phyloP scores from a whole-genome alignment of 2,113 vertebrate genomes.

The Bubo blakistoni region DNA sequence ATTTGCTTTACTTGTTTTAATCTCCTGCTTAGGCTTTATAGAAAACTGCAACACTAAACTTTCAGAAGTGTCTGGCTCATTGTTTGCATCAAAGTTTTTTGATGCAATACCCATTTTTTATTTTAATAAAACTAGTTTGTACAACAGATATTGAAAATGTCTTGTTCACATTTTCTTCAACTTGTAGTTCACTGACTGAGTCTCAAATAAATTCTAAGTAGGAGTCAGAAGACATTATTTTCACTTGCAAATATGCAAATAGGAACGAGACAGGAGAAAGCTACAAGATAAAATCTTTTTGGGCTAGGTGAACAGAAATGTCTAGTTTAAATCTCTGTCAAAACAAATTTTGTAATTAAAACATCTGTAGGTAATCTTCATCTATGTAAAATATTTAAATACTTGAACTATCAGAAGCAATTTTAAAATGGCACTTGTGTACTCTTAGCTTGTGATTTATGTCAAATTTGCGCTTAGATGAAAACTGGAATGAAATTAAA shows the following conservation, averaged over 20 bases:
- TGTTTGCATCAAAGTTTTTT: background rate
- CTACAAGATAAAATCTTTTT: background rate
- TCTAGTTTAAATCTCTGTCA: background rate
- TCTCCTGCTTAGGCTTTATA: background rate
- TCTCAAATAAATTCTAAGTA: constrained; percentile 4
- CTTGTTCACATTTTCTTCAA: constrained; percentile 19
- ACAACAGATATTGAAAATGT: constrained; percentile 3
- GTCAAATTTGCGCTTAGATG: background rate
- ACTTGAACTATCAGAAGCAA: background rate
- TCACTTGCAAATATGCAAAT: constrained; percentile 36
- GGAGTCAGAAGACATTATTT: constrained; percentile 30
- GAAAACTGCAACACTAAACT: background rate
- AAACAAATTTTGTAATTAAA: constrained; percentile 31
- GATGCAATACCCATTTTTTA: background rate
- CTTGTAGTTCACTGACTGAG: constrained; percentile 15
- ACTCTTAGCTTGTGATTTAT: background rate
- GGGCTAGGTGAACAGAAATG: background rate
- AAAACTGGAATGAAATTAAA: background rate
- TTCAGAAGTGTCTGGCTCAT: background rate
- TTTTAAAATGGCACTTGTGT: background rate
- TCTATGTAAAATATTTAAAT: background rate
- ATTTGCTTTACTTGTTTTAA: background rate
- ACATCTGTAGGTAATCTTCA: background rate
- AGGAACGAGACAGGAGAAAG: background rate
- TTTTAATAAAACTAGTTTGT: background rate